A percentile compares a stretch with the other conserved stretches of the same genome.
phyloP scores from a whole-genome alignment of 1,140 invertebrate species.

The Drosophila pandora region DNA sequence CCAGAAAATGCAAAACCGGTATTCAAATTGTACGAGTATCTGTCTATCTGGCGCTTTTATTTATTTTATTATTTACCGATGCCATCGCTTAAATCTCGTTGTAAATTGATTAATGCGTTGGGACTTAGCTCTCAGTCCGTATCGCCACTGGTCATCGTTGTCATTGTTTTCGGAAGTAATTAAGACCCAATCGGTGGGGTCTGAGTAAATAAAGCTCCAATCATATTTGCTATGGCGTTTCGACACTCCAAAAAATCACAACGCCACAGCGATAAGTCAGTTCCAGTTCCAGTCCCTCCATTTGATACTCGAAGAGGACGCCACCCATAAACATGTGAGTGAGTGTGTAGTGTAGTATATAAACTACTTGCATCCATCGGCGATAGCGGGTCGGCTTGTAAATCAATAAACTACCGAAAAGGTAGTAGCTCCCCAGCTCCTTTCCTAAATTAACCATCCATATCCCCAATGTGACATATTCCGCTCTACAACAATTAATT shows the following conservation, averaged over 20 bases:
- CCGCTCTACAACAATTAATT: slow-evolving; percentile 75
- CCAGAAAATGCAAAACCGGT: slow-evolving; percentile 62
- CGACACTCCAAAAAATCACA: slow-evolving; percentile 78
- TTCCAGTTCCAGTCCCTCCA: slow-evolving; percentile 31
- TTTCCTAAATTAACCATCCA: slow-evolving; percentile 25
- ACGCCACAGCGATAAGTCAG: slow-evolving; percentile 66
- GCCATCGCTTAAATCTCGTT: slow-evolving; percentile 43
- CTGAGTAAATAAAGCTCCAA: slow-evolving; percentile 72
- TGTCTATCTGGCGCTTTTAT: slow-evolving; percentile 24
- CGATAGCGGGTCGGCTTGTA: slow-evolving; percentile 66
- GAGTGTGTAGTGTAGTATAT: not conserved
- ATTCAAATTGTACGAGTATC: slow-evolving; percentile 42
- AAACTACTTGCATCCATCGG: slow-evolving; percentile 35
- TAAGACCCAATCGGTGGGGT: slow-evolving; percentile 71
- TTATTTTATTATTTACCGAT: slow-evolving; percentile 62
- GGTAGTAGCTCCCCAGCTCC: not conserved
- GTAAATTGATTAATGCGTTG: slow-evolving; percentile 71
- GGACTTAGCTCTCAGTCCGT: slow-evolving; percentile 9
- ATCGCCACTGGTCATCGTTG: slow-evolving; percentile 57
- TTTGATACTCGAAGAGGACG: slow-evolving; percentile 46
- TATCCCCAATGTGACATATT: slow-evolving; percentile 60
- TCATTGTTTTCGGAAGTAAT: slow-evolving; percentile 82
- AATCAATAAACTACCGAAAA: slow-evolving; percentile 78
- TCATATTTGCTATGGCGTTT: slow-evolving; percentile 82
- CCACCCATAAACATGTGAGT: slow-evolving; percentile 35